Base-by-base conservation (phyloP, 1,140 invertebrate species). In the Drosophila mojavensis region DNA sequence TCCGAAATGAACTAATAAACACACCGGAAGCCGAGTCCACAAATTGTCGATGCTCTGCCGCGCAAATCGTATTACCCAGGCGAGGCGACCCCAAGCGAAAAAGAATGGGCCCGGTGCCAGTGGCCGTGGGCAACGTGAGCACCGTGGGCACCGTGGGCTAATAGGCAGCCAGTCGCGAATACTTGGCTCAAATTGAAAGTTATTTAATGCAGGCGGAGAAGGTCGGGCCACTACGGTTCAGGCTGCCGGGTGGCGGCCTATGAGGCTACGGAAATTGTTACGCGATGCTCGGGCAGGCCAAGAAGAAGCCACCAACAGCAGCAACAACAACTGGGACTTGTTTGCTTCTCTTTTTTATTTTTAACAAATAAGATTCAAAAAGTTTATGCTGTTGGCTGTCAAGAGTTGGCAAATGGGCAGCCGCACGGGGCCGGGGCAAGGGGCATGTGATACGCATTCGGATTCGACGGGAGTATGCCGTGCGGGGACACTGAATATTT, bases 171-270 rank as follows among this genome's bases (percentile, higher is more conserved):
- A 55, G 56, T 70, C 81, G 78, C 67, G 82, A 70, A 66, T 78
- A 75, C 82, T 81, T 75, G 73, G 66, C 77, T 88, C 69, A 88
- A 83, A 86, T 86, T 88, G 79, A 86, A 86, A 86, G 82, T 88
- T 86, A 86, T 83, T 88, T 74, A 83, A 89, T 78, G 83, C 80
- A 73, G 71, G 58, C 56, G 60, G 43, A 26, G 63, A 59, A 41
- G 63, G 70, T 36, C 47, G 30, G 17, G 61, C 60, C 26, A 48
- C 28, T 30, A 45, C 28, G 36, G 53, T 45, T 13, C n/a, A n/a
- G 39, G 66, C 41, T 4, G 20, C 15, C 33, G 43, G 43, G 43
- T 47, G 43, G 10, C 66, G 78, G 78, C 67, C 65, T 70, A 68
- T 73, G 71, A 55, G 65, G 75, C 67, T 76, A 64, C 60, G 84